phyloP scores from a whole-genome alignment of 2,888 invertebrate species.

The Diaprepes abbreviatus region DNA sequence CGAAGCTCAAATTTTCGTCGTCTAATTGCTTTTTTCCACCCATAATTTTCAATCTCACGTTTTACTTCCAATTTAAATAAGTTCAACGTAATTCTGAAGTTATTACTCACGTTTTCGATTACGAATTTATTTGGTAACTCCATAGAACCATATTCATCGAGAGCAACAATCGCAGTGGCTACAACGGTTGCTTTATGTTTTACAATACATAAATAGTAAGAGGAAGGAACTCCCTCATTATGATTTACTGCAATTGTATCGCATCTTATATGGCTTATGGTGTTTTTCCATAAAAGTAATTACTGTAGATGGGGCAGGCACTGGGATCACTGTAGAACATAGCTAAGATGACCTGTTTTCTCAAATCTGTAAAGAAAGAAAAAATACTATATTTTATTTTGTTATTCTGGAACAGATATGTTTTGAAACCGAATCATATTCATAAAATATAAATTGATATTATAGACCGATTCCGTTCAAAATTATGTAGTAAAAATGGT shows the following conservation, averaged over 20 bases:
- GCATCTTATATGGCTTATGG: background rate
- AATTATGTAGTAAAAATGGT: no score
- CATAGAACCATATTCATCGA: background rate
- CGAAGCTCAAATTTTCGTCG: background rate
- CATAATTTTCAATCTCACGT: no score
- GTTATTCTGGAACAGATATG: no score
- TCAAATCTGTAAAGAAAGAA: no score
- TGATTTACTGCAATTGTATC: background rate
- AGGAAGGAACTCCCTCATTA: background rate
- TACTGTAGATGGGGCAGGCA: no score
- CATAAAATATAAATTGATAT: no score
- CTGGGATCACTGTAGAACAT: no score
- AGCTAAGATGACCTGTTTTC: no score
- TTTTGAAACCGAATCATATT: no score
- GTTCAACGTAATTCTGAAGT: background rate
- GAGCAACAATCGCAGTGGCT: background rate
- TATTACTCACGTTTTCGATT: background rate
- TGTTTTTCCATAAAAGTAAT: no score
- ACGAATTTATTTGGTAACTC: background rate
- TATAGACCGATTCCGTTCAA: no score
- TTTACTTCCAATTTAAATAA: slow-evolving; percentile 2
- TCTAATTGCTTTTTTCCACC: background rate
- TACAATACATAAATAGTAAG: background rate
- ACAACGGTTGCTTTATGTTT: background rate
- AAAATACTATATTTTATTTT: no score